phyloP scores from a whole-genome alignment of 2,888 invertebrate species.

The Drosophila cracens region DNA sequence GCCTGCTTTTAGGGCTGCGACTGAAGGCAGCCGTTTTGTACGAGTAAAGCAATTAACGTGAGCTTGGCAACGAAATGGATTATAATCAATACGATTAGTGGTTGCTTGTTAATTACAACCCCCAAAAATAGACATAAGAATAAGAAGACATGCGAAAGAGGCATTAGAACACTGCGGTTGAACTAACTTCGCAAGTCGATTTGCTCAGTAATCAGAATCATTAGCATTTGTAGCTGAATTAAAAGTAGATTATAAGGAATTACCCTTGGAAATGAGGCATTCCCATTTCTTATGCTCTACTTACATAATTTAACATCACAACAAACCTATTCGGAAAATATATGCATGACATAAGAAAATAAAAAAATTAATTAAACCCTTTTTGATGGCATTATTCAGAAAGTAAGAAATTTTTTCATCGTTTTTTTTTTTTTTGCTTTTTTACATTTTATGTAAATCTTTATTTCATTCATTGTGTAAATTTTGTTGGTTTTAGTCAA shows the following conservation, averaged over 20 bases:
- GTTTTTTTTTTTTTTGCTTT: slow-evolving; percentile 3
- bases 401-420: not conserved
- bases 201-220: not conserved
- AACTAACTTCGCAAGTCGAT: not conserved
- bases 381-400: not conserved
- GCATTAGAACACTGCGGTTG: not conserved
- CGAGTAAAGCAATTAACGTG: not conserved
- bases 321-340: not conserved
- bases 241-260: not conserved
- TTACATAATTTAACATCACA: not conserved
- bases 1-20: slow-evolving; percentile 39
- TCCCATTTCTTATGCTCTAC: not conserved
- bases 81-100: not conserved
- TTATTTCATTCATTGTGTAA: slow-evolving; percentile 72
- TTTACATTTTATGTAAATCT: slow-evolving; percentile 75
- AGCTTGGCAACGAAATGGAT: not conserved
- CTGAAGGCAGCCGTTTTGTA: not conserved
- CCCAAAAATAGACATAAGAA: not conserved
- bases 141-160: not conserved
- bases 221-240: not conserved
- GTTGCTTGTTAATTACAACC: not conserved
- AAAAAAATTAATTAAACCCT: not conserved
- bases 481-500: slow-evolving; percentile 66
- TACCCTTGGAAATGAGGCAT: not conserved
- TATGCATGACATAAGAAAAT: not conserved